Percentiles rank a stretch among this genome's conserved stretches.
These are phyloP conservation scores for Loris lydekkerianus DNA, from an alignment of 2,797 vertebrate genomes.

Conservation along the genomic window DNA sequence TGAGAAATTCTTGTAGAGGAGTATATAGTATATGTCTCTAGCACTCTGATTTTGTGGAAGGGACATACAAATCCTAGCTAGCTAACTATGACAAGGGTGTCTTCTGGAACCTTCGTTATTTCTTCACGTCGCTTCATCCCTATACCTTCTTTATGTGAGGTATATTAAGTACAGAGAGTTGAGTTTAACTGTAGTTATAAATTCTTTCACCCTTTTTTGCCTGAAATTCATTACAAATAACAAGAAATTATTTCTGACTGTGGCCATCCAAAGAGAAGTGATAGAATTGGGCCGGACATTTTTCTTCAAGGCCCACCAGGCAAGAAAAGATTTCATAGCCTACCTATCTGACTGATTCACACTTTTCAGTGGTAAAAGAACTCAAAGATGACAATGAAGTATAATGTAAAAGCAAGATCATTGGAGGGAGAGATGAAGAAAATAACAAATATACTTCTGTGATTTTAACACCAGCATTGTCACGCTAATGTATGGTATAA, in stretches of 20 bases:
- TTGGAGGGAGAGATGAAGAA: not conserved
- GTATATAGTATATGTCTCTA: not conserved
- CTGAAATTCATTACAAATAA: constrained; percentile 8
- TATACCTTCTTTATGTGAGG: not conserved
- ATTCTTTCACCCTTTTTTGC: not conserved
- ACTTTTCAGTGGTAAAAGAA: not conserved
- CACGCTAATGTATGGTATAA: not conserved
- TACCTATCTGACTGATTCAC: not conserved
- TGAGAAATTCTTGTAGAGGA: constrained; percentile 43
- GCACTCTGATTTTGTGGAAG: not conserved
- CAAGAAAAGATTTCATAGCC: constrained; percentile 31
- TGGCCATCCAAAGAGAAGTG: constrained; percentile 2
- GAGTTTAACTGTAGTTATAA: constrained; percentile 26
- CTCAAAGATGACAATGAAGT: not conserved
- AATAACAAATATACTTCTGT: not conserved
- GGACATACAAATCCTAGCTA: not conserved
- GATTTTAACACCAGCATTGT: not conserved
- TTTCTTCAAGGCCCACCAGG: not conserved
- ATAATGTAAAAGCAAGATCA: not conserved
- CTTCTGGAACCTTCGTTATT: not conserved
- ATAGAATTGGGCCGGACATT: constrained; percentile 28
- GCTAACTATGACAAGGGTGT: not conserved
- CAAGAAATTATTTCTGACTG: constrained; percentile 50
- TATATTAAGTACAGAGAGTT: constrained; percentile 9
- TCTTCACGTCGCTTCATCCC: not conserved